Evolutionary conservation across 2,797 vertebrate species (phyloP), one percentile per base, ranked within the genome.

Genomic region (Nasua narica): DNA sequence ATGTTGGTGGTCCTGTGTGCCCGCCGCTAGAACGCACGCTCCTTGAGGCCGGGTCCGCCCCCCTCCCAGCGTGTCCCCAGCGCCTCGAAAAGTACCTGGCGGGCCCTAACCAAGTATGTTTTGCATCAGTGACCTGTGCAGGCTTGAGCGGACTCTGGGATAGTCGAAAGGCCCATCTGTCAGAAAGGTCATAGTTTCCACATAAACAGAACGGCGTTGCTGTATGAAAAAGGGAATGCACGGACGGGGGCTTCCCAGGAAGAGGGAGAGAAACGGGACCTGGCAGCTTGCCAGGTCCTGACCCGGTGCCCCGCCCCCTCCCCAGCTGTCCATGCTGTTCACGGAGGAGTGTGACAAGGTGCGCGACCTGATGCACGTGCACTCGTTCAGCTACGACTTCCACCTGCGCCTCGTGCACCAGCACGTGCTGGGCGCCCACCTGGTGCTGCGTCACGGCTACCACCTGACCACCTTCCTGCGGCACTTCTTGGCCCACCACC

Each of bases 341-440:
- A 99, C 99, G 0, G 99, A 99, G 98, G 99, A 99, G 98, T 99
- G 99, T 0, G 99, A 99, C 98, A 99, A 99, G 97, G 99, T 99
- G 91, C 99, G 99, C 54, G 99, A 99, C 98, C 99, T 99, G 98
- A 99, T 99, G 99, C 99, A 99, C 0, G 99, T 99, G 35, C 99
- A 99, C 98, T 99, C 99, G 0, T 99, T 99, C 99, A 99, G 99
- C 99, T 99, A 99, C 0, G 99, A 99, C 98, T 99, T 99, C 98
- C 99, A 99, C 98, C 98, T 99, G 97, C 99, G 99, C 46, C 99
- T 99, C 32, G 99, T 99, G 91, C 99, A 99, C 98, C 99, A 99
- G 98, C 99, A 99, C 13, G 98, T 99, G 97, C 98, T 99, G 52
- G 99, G 99, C 56, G 99, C 99, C 97, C 99, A 99, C 96, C 99